phyloP scores from a whole-genome alignment of 2,113 vertebrate genomes.

The Spizaetus ornatus region DNA sequence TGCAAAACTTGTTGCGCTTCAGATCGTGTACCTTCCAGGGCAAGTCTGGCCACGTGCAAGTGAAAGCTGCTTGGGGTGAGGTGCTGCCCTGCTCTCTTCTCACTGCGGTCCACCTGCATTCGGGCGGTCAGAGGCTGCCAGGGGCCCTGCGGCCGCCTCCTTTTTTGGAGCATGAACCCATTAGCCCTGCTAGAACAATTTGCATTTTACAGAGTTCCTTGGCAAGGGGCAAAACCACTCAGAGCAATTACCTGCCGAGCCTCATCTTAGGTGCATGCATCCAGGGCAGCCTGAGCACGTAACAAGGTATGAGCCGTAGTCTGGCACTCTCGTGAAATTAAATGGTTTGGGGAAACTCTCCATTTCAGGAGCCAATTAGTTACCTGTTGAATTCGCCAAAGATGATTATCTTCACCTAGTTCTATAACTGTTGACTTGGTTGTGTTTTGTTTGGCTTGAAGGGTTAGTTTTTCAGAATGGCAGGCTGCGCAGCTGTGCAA shows the following conservation, averaged over 20 bases:
- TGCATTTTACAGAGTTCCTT: background rate
- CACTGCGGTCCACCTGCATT: no score
- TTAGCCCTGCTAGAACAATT: background rate
- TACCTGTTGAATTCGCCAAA: background rate
- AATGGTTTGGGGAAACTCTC: background rate
- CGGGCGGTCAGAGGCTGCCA: fast-evolving
- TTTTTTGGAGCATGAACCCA: background rate
- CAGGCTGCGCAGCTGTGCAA: background rate
- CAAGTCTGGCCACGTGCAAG: background rate
- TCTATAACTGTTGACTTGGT: background rate
- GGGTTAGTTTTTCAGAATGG: background rate
- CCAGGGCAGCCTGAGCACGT: fast-evolving
- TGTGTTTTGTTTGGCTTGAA: background rate
- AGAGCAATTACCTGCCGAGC: background rate
- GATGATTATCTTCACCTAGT: background rate
- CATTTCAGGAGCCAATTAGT: background rate
- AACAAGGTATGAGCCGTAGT: fast-evolving
- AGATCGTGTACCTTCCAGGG: background rate
- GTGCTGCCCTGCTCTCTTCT: background rate
- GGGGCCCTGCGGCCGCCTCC: fast-evolving
- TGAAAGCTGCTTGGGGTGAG: background rate
- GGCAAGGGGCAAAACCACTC: background rate
- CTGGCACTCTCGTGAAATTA: background rate
- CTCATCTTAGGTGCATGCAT: background rate
- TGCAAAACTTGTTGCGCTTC: background rate